phyloP scores from a whole-genome alignment of 2,888 invertebrate species.

The Hydrotaea cyrtoneurina region DNA sequence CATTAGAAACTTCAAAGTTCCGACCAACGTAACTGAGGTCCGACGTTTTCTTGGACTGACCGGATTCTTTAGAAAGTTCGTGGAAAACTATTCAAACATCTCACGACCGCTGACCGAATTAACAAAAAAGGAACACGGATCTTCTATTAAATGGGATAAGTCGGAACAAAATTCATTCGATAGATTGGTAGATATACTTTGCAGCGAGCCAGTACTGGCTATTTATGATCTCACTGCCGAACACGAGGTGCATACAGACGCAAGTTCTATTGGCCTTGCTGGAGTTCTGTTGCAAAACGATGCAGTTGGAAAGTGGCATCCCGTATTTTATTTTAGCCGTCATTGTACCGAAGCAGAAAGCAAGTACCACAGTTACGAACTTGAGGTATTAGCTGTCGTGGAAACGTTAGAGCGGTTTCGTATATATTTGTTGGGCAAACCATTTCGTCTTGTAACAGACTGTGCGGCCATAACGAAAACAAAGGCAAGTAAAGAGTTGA shows the following conservation, averaged over 20 bases:
- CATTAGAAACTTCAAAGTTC: slow-evolving; percentile 25
- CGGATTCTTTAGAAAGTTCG: slow-evolving; percentile 62
- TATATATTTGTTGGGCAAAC: too few relatives aligned
- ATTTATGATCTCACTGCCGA: slow-evolving; percentile 46
- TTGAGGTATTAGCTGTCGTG: slow-evolving; percentile 35
- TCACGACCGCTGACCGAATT: slow-evolving; percentile 44
- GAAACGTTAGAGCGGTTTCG: too few relatives aligned
- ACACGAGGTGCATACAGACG: slow-evolving; percentile 67
- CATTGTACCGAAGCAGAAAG: slow-evolving; percentile 62
- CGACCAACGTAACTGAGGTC: slow-evolving; percentile 47
- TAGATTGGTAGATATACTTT: background rate
- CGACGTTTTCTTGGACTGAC: slow-evolving; percentile 58
- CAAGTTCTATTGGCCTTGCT: slow-evolving; percentile 46
- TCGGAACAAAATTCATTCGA: background rate
- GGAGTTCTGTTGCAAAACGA: slow-evolving; percentile 50
- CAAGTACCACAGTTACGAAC: slow-evolving; percentile 58
- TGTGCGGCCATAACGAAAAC: too few relatives aligned
- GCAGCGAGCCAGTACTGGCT: slow-evolving; percentile 49
- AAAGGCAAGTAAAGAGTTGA: too few relatives aligned
- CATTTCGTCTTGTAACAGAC: too few relatives aligned
- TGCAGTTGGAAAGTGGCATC: slow-evolving; percentile 66
- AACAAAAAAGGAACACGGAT: background rate
- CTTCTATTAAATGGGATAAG: too few relatives aligned
- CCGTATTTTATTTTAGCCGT: background rate
- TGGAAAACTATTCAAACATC: slow-evolving; percentile 40